These are phyloP conservation scores for Chromoteleia sp. DNA, from an alignment of 2,888 invertebrate species.

Conservation along the genomic window DNA sequence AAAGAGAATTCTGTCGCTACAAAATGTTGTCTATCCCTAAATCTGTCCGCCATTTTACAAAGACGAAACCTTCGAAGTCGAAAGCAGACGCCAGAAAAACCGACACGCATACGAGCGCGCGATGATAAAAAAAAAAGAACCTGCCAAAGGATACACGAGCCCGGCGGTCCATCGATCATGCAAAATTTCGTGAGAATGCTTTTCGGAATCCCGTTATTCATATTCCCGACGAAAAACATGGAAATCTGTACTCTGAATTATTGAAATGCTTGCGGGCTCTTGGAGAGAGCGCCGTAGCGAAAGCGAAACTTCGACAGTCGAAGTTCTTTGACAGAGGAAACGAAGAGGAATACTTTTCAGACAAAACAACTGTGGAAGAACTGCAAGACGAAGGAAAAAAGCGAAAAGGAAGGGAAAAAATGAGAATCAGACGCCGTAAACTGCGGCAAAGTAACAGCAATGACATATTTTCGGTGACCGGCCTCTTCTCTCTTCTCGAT, in stretches of 20 bases:
- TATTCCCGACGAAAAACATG: conserved; percentile 73
- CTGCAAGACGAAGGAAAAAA: conserved; percentile 3
- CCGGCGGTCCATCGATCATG: conserved; percentile 76
- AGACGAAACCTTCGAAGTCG: conserved; percentile 12
- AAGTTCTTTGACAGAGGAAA: conserved; percentile 63
- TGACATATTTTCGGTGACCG: conserved; percentile 43
- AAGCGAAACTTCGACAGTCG: conserved; percentile 67
- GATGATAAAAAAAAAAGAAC: conserved; percentile 45
- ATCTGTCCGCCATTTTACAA: conserved; percentile 15
- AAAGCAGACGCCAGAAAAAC: conserved; percentile 33
- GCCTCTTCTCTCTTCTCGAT: conserved; percentile 11
- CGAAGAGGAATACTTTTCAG: conserved; percentile 58
- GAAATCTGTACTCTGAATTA: conserved; percentile 79
- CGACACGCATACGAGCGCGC: conserved; percentile 37
- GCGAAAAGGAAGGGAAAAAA: not conserved
- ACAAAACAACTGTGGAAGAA: conserved; percentile 53
- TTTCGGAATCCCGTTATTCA: conserved; percentile 72
- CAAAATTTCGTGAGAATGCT: conserved; percentile 70
- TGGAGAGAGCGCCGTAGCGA: conserved; percentile 47
- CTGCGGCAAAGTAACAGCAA: conserved; percentile 26
- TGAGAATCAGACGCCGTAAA: conserved; percentile 15
- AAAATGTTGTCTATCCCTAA: conserved; percentile 13
- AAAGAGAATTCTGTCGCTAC: no score
- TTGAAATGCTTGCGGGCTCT: conserved; percentile 73
- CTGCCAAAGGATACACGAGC: conserved; percentile 63